Evolutionary conservation across 2,888 invertebrate species (phyloP).

Genomic region (Altica lythri): DNA sequence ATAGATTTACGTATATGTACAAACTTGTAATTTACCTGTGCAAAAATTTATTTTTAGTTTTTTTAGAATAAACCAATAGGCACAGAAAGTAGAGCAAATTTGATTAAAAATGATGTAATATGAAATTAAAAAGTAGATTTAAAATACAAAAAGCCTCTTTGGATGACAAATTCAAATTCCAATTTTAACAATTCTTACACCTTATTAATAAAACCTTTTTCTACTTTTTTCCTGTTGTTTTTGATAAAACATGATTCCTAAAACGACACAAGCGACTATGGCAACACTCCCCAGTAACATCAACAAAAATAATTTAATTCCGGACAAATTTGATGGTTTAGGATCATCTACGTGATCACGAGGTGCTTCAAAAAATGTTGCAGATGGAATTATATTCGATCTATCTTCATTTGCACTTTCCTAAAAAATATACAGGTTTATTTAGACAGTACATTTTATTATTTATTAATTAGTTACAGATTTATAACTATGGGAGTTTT

Average conservation of each 20-base stretch:
- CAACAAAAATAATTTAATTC: constrained; percentile 87
- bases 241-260: constrained; percentile 92
- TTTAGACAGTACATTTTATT: no score
- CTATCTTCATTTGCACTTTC: constrained; percentile 72
- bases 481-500: no score
- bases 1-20: no score
- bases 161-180: neutral
- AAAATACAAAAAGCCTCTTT: neutral
- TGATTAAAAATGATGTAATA: no score
- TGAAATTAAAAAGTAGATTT: no score
- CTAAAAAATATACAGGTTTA: constrained; percentile 55
- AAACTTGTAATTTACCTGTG: no score
- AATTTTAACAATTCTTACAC: constrained; percentile 3
- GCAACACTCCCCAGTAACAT: constrained; percentile 84
- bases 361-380: constrained; percentile 87
- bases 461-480: no score
- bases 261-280: constrained; percentile 79
- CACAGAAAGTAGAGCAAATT: no score
- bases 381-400: constrained; percentile 84
- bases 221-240: constrained; percentile 87
- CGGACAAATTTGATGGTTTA: constrained; percentile 83
- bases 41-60: no score
- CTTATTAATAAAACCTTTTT: constrained; percentile 77
- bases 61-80: no score
- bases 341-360: constrained; percentile 89